These are phyloP conservation scores for Zhuqinia jingwanae DNA, from an alignment of 2,888 invertebrate genomes.

Conservation along the genomic window DNA sequence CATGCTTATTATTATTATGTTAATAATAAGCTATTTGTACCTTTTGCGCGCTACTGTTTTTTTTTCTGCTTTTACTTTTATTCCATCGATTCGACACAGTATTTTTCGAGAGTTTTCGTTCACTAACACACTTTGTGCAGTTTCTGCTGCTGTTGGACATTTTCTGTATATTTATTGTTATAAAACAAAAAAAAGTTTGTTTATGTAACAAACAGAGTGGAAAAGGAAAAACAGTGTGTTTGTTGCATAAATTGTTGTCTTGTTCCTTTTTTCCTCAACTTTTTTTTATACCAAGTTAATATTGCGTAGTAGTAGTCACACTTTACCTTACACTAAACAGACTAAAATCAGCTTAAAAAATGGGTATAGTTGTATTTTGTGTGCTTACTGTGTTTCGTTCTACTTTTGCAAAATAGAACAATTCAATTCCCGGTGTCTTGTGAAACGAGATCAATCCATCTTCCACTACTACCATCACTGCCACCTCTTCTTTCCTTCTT, in stretches of 20 bases:
- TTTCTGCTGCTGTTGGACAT: too few relatives aligned
- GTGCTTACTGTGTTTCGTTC: slow-evolving; percentile 1
- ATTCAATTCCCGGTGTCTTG: slow-evolving; percentile 20
- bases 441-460: slow-evolving; percentile 42
- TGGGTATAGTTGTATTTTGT: neutral
- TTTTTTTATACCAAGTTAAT: neutral
- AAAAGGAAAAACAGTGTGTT: neutral
- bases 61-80: too few relatives aligned
- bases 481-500: neutral
- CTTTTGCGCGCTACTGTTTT: too few relatives aligned
- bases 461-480: neutral
- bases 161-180: too few relatives aligned
- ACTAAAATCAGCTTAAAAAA: neutral
- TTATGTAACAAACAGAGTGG: neutral
- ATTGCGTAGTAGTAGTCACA: too few relatives aligned
- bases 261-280: too few relatives aligned
- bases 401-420: slow-evolving; percentile 47
- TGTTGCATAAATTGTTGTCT: neutral
- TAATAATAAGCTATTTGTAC: slow-evolving; percentile 20
- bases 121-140: too few relatives aligned
- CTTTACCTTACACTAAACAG: neutral
- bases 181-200: neutral
- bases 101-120: too few relatives aligned
- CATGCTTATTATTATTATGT: slow-evolving; percentile 14
- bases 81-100: too few relatives aligned